Conservation (phyloP, 1,140 invertebrate genomes). For the Diprion similis region DNA sequence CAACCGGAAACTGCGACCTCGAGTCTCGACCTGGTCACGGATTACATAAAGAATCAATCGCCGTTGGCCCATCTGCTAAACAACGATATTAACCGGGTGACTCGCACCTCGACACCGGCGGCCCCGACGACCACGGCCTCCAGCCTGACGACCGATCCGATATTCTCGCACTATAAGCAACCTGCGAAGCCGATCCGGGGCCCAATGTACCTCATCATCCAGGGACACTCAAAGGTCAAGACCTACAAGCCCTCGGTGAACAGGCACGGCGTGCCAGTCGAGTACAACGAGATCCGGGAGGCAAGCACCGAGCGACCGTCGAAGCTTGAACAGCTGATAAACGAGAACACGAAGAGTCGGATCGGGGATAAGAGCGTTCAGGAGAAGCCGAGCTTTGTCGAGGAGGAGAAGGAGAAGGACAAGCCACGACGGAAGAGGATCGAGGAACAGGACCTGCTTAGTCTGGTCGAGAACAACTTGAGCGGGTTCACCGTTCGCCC, state of each 20-base stretch:
- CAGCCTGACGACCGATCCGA: constrained; percentile 61
- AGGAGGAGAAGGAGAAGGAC: constrained; percentile 30
- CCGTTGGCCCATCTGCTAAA: constrained; percentile 30
- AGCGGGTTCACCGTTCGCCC: constrained; percentile 37
- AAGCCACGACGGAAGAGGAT: constrained; percentile 26
- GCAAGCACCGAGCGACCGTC: constrained; percentile 35
- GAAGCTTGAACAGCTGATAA: constrained; percentile 44
- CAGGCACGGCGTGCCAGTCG: constrained; percentile 46
- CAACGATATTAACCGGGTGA: constrained; percentile 34
- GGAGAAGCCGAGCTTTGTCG: constrained; percentile 28
- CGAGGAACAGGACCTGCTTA: constrained; percentile 36
- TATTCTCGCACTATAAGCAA: constrained; percentile 71
- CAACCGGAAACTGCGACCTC: background rate
- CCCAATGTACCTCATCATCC: constrained; percentile 80
- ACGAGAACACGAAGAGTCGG: constrained; percentile 38
- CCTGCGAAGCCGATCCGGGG: constrained; percentile 67
- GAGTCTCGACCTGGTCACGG: constrained; percentile 5
- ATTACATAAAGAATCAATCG: constrained; percentile 12
- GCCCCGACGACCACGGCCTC: constrained; percentile 50
- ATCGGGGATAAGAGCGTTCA: background rate
- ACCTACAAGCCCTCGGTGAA: constrained; percentile 75
- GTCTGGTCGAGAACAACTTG: constrained; percentile 43
- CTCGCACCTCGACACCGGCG: constrained; percentile 50
- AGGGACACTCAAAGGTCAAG: constrained; percentile 84
- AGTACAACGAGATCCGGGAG: constrained; percentile 34